A percentile compares a stretch with the other conserved stretches of the same genome.
Evolutionary conservation across 37 sponge, comb jelly and placozoan species (phyloP).

Genomic region (Beroe forskalii): DNA sequence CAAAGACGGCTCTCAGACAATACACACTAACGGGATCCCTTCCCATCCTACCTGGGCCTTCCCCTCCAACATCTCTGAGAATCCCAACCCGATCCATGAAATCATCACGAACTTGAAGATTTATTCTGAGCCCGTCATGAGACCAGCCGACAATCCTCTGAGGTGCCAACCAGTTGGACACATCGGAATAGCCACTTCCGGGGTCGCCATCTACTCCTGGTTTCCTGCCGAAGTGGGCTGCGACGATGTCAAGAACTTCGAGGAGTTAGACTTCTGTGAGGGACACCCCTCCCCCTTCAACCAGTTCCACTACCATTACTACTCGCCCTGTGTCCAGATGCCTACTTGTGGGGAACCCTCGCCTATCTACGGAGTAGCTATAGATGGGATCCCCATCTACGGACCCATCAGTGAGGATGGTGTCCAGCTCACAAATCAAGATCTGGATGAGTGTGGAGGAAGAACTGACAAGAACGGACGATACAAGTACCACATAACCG

Average conservation of each 20-base stretch:
- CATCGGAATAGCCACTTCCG: slow-evolving; percentile 52
- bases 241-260: slow-evolving; percentile 1
- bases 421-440: slow-evolving; percentile 4
- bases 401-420: slow-evolving; percentile 23
- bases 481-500: slow-evolving; percentile 58
- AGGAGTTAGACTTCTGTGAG: slow-evolving; percentile 51
- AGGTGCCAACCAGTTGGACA: slow-evolving; percentile 8
- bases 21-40: slow-evolving; percentile 57
- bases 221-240: slow-evolving; percentile 45
- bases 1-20: slow-evolving; percentile 27
- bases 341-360: slow-evolving; percentile 36
- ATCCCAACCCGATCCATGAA: slow-evolving; percentile 13
- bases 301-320: slow-evolving; percentile 60
- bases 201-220: slow-evolving; percentile 16
- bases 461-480: neutral
- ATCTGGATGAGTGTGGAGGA: slow-evolving; percentile 60
- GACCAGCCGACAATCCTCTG: slow-evolving; percentile 22
- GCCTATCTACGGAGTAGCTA: slow-evolving; percentile 36
- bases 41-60: slow-evolving; percentile 42
- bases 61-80: neutral
- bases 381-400: slow-evolving; percentile 49
- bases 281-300: slow-evolving; percentile 57
- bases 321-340: slow-evolving; percentile 66
- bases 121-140: neutral
- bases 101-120: slow-evolving; percentile 5